A percentile compares a stretch with the other conserved stretches of the same genome.
phyloP scores from a whole-genome alignment of 2,113 vertebrate species.

The Poecile atricapillus region DNA sequence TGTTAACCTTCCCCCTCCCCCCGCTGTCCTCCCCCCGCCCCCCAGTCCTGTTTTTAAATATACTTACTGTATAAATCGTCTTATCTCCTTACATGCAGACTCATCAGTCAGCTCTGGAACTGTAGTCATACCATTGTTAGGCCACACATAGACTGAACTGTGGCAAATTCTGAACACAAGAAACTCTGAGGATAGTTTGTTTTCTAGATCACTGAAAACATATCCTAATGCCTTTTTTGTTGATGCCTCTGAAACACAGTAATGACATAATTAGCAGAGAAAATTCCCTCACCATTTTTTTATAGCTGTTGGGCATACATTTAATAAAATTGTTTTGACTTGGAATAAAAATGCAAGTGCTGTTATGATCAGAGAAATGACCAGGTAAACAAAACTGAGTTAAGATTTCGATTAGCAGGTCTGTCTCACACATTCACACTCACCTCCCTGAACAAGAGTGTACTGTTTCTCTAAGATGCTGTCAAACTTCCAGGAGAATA shows the following conservation, averaged over 20 bases:
- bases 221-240: constrained; percentile 76
- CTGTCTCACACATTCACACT: background rate
- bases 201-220: constrained; percentile 77
- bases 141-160: constrained; percentile 88
- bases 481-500: background rate
- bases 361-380: background rate
- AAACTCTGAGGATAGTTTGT: constrained; percentile 81
- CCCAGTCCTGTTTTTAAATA: background rate
- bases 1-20: background rate
- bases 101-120: constrained; percentile 73
- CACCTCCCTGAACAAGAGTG: background rate
- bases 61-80: constrained; percentile 82
- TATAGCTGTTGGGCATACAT: background rate
- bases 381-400: background rate
- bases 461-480: background rate
- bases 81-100: constrained; percentile 78
- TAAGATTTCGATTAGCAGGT: background rate
- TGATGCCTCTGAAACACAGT: constrained; percentile 71
- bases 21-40: too few species aligned
- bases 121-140: constrained; percentile 74
- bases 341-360: background rate
- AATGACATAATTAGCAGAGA: background rate
- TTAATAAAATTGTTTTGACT: background rate
- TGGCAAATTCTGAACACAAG: constrained; percentile 81
- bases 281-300: background rate